Evolutionary conservation across 2,888 invertebrate species (phyloP), one percentile per base, ranked within the genome.

Genomic region (Cactoblastis cactorum): DNA sequence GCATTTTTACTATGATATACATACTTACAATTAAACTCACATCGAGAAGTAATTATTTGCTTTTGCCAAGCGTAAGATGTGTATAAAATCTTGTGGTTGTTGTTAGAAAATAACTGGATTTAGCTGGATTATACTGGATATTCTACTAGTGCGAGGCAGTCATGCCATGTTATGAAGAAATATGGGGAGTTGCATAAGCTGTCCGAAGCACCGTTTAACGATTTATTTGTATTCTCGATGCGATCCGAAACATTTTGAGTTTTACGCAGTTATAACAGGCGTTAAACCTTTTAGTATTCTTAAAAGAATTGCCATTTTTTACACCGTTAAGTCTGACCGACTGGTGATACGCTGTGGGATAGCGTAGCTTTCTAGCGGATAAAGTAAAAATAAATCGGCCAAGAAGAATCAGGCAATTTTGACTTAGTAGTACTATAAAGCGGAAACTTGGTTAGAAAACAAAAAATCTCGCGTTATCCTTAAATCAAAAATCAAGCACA

Each of bases 141-240:
- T 37, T 37, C 15, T 37, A 35, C 35, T 35, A 37, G 37, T 73
- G 63, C 37, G 43, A 55, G 69, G 77, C 67, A 67, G 77, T 67
- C 57, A 60, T 66, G 67, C 61, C 45, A 66, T 62, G 63, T 57
- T 66, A 65, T 74, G 71, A 74, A 75, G 79, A 77, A 80, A 79
- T 68, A 61, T 74, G 65, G 71, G 68, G 69, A 58, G 58, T 82
- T 83, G 75, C 79, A 74, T 83, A 81, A 69, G 64, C 61, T 45
- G 15, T 15, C 11, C 15, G 43, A 37, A 48, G 38, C 38, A 37
- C 28, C 47, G 24, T 22, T 48, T 37, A 17, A n/a, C 14, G 52
- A 57, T 52, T 58, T 62, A 50, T 65, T 58, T 52, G 55, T 59
- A 62, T 67, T 59, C 62, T 48, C 47, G 2, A 38, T 51, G 61